Evolutionary conservation across 2,888 invertebrate species (phyloP), one percentile per base, ranked within the genome.

Genomic region (Caenorhabditis sulstoni): DNA sequence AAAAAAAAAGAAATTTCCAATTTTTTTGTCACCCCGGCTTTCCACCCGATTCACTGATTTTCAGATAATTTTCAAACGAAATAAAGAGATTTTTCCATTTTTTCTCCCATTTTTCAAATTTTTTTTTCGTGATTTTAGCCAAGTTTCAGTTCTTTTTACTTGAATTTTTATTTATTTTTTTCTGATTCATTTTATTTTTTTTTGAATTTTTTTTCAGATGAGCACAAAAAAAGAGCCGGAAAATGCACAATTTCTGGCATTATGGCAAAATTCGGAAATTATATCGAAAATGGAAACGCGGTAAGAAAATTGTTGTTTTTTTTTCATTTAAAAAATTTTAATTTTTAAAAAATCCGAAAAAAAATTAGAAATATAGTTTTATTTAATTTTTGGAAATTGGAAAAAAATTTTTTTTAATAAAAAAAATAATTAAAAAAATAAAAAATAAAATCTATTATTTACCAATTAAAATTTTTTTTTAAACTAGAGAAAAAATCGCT

Each of bases 181-280:
- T 37, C 18, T 29, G 41, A 39, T 20, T 11, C n/a, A n/a, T n/a
- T n/a, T n/a, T n/a, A n/a, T n/a, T n/a, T n/a, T n/a, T n/a, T 29
- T 3, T 29, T 29, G 7, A 29, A 29, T 29, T 29, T 29, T 29
- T 22, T 57, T 71, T 41, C 62, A 71, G 71, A 71, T 71, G 64
- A 41, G 7, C 39, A 41, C 55, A 47, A 23, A 62, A 49, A 50
- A 22, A 20, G 20, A 50, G 2, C 20, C 18, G 16, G 16, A 18
- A 12, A 64, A n/a, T 23, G 3, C 58, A 7, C 71, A 78, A 41
- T 78, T 78, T 49, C 53, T 78, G 23, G 49, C 65, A 9, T 44
- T 78, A 22, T 78, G 78, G 78, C 71, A 78, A 20, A 78, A 66
- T 55, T 78, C 78, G 35, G 78, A 78, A 20, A 66, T 53, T 11